Conservation (phyloP, 2,797 vertebrate species). For the Siniperca scherzeri region DNA sequence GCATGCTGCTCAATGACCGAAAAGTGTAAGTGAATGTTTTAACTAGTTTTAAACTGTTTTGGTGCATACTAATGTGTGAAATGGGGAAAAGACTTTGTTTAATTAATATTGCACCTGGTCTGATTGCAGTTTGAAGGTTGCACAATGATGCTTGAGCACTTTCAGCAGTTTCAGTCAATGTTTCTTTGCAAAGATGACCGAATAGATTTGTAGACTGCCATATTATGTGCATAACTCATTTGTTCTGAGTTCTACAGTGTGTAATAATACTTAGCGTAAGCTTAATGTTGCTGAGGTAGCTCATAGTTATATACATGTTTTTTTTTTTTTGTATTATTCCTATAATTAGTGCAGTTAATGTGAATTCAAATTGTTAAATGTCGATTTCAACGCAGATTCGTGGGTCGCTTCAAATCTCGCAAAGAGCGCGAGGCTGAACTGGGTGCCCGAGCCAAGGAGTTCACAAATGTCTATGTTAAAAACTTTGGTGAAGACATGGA, state of each 20-base stretch:
- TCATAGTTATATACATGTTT: background rate
- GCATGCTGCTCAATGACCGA: conserved; percentile 98
- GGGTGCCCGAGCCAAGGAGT: conserved; percentile 96
- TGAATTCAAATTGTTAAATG: background rate
- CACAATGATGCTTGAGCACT: background rate
- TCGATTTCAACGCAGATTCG: conserved; percentile 86
- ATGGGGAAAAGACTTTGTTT: background rate
- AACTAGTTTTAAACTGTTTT: conserved; percentile 20
- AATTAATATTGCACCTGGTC: background rate
- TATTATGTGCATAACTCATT: background rate
- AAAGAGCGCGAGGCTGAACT: conserved; percentile 98
- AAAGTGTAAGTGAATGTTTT: conserved; percentile 94
- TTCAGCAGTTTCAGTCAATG: background rate
- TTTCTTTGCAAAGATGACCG: background rate
- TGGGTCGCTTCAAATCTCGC: conserved; percentile 98
- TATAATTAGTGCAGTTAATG: background rate
- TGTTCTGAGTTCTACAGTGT: background rate
- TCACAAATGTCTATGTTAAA: conserved; percentile 98
- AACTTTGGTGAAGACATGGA: conserved; percentile 99
- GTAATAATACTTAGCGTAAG: background rate
- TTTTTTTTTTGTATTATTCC: background rate
- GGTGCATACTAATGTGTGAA: conserved; percentile 27
- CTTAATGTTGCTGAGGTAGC: background rate
- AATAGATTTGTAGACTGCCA: background rate
- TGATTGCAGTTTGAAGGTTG: background rate